A percentile compares a stretch with the other conserved stretches of the same genome.
Conservation (phyloP, 2,113 vertebrate species). For the Haemorhous mexicanus region DNA sequence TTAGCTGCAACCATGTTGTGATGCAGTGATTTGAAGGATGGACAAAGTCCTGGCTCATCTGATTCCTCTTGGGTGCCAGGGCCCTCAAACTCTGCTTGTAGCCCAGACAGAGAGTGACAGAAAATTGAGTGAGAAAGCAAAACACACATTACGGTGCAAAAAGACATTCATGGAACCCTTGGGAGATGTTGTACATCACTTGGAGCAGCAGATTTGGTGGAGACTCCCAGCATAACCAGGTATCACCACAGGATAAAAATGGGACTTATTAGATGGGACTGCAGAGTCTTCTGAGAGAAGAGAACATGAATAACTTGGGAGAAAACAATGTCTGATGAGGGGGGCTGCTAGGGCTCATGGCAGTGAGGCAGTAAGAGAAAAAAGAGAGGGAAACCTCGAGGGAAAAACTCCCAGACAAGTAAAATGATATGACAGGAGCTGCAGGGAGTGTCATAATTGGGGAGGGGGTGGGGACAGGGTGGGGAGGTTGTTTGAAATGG, state of each 20-base stretch:
- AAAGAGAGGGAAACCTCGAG: not conserved
- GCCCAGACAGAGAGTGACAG: not conserved
- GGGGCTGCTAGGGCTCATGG: not conserved
- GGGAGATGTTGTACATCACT: not conserved
- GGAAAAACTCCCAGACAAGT: not conserved
- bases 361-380: not conserved
- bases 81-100: not conserved
- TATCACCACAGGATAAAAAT: not conserved
- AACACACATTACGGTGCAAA: fast-evolving
- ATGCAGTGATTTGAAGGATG: not conserved
- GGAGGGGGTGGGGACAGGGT: not conserved
- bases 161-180: not conserved
- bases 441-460: not conserved
- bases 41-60: not conserved
- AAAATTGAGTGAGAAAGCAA: not conserved
- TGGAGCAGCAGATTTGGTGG: not conserved
- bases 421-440: not conserved
- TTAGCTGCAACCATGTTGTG: fast-evolving
- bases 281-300: not conserved
- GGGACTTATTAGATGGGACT: too few relatives aligned
- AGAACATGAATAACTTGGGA: not conserved
- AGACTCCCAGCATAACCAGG: not conserved
- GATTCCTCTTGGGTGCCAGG: not conserved
- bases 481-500: fast-evolving
- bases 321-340: not conserved